phyloP scores from a whole-genome alignment of 2,113 vertebrate species.

The Halcyon senegalensis region DNA sequence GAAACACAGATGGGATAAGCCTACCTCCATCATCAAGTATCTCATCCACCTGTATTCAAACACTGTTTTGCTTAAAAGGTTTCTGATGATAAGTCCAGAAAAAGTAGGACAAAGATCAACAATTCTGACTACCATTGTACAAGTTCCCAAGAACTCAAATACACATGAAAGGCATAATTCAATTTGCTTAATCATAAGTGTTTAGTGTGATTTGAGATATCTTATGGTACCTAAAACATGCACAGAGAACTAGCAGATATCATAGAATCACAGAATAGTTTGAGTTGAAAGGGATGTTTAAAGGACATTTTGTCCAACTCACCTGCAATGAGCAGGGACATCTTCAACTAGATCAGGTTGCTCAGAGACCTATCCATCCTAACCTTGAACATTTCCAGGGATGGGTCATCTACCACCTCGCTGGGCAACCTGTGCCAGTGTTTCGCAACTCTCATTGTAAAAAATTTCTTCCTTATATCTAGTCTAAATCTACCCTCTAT shows the following conservation, averaged over 20 bases:
- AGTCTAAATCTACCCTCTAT: too few relatives aligned
- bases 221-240: background rate
- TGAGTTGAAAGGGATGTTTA: background rate
- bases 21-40: background rate
- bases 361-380: background rate
- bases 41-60: background rate
- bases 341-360: background rate
- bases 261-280: background rate
- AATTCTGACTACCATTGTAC: background rate
- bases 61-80: background rate
- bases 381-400: background rate
- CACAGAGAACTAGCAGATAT: background rate
- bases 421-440: too few relatives aligned
- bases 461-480: too few relatives aligned
- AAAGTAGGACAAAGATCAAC: background rate
- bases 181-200: background rate
- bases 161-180: background rate
- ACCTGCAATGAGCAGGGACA: background rate
- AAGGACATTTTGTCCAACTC: too few relatives aligned
- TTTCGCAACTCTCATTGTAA: too few relatives aligned
- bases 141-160: background rate
- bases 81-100: background rate
- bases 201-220: background rate
- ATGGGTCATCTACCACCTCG: background rate
- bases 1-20: background rate